Conservation (phyloP, 2,888 invertebrate species). For the Lepetodrilus schrolli region DNA sequence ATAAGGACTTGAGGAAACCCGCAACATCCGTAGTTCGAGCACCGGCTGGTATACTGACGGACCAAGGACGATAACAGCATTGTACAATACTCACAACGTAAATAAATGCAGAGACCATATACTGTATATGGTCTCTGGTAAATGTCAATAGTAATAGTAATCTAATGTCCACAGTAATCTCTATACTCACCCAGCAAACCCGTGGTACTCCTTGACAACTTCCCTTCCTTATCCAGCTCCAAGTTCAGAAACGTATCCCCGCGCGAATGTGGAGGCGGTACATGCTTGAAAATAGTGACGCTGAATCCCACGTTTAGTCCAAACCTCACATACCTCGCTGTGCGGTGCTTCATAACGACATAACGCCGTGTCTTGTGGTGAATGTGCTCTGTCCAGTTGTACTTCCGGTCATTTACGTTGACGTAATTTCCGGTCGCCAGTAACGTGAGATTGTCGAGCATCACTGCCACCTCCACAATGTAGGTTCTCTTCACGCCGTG, state of each 20-base stretch:
- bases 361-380: background rate
- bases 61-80: too few relatives aligned
- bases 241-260: constrained; percentile 36
- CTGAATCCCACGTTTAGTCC: constrained; percentile 29
- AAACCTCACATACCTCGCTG: constrained; percentile 8
- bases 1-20: too few relatives aligned
- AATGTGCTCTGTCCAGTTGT: background rate
- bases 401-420: constrained; percentile 18
- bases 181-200: constrained; percentile 39
- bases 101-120: too few relatives aligned
- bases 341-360: constrained; percentile 18
- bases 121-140: too few relatives aligned
- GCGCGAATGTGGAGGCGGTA: background rate
- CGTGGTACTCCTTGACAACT: constrained; percentile 27
- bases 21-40: too few relatives aligned
- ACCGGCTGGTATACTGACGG: too few relatives aligned
- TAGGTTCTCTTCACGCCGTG: constrained; percentile 15
- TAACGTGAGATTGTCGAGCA: constrained; percentile 6
- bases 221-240: constrained; percentile 35
- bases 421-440: constrained; percentile 20
- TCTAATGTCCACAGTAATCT: too few relatives aligned
- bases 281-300: constrained; percentile 33
- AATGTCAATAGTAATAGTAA: too few relatives aligned
- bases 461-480: constrained; percentile 25
- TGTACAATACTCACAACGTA: too few relatives aligned